Evolutionary conservation across 2,888 invertebrate species (phyloP).

Genomic region (Rhingia campestris): DNA sequence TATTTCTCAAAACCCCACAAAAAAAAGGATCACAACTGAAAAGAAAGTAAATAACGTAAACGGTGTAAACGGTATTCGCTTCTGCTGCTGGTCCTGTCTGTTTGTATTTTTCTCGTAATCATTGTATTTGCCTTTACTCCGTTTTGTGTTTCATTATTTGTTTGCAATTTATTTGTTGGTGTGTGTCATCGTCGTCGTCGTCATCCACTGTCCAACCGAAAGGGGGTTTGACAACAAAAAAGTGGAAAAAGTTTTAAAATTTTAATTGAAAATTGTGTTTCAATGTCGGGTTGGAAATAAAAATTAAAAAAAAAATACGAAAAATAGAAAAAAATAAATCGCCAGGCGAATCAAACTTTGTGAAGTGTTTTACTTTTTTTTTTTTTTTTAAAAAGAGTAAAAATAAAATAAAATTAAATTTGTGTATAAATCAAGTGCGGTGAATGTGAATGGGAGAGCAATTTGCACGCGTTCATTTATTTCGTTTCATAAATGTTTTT

Average conservation of each 20-base stretch:
- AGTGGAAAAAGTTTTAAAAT: conserved; percentile 55
- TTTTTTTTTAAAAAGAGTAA: neutral
- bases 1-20: conserved; percentile 12
- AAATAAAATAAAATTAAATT: conserved; percentile 14
- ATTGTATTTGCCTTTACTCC: conserved; percentile 31
- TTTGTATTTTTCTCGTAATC: conserved; percentile 9
- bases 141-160: conserved; percentile 24
- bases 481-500: neutral
- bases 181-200: no score
- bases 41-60: conserved; percentile 21
- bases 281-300: conserved; percentile 11
- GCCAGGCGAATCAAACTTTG: conserved; percentile 30
- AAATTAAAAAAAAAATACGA: conserved; percentile 5
- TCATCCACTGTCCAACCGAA: no score
- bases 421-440: conserved; percentile 42
- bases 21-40: neutral
- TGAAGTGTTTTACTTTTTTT: conserved; percentile 15
- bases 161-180: conserved; percentile 24
- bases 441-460: conserved; percentile 60
- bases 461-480: conserved; percentile 40
- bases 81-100: conserved; percentile 10
- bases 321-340: conserved; percentile 13
- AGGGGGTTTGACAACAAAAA: neutral
- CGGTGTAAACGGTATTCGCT: conserved; percentile 35
- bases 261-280: conserved; percentile 68